Evolutionary conservation across 1,140 invertebrate species (phyloP).

Genomic region (Nixonia krombeini): DNA sequence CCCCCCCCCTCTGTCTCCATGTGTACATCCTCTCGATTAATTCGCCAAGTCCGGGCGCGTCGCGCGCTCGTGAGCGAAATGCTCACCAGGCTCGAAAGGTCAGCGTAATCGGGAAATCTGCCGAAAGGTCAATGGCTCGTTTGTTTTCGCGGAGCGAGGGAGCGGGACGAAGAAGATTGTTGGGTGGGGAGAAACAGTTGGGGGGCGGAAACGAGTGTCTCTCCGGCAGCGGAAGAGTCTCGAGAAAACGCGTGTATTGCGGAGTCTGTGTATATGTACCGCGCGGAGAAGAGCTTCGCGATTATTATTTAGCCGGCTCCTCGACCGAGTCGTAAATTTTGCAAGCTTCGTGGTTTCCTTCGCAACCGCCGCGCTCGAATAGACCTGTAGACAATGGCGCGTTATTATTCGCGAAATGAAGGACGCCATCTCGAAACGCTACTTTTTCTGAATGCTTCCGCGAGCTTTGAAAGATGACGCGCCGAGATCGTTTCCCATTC

Average conservation of each 20-base stretch:
- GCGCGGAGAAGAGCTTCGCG: background rate
- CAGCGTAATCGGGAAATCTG: conserved; percentile 29
- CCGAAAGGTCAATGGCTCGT: conserved; percentile 41
- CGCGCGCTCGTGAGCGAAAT: too few relatives aligned
- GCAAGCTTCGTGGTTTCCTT: conserved; percentile 3
- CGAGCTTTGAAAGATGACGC: too few relatives aligned
- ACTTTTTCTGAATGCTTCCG: too few relatives aligned
- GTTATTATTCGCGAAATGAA: conserved; percentile 15
- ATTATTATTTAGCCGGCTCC: conserved; percentile 21
- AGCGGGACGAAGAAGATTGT: background rate
- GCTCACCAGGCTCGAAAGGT: conserved; percentile 29
- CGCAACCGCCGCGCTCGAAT: conserved; percentile 9
- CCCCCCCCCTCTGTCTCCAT: too few relatives aligned
- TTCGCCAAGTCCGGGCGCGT: too few relatives aligned
- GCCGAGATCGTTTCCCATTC: background rate
- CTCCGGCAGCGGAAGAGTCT: conserved; percentile 10
- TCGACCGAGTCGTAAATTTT: conserved; percentile 23
- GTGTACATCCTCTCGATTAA: too few relatives aligned
- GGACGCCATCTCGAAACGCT: too few relatives aligned
- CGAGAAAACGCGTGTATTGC: conserved; percentile 38
- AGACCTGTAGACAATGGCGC: conserved; percentile 10
- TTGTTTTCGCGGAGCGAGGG: conserved; percentile 34
- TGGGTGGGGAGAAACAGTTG: background rate
- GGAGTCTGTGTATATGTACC: too few relatives aligned
- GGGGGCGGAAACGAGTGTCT: background rate